Evolutionary conservation across 2,888 invertebrate genomes (phyloP).

Genomic region (Drosophila buzzatii): DNA sequence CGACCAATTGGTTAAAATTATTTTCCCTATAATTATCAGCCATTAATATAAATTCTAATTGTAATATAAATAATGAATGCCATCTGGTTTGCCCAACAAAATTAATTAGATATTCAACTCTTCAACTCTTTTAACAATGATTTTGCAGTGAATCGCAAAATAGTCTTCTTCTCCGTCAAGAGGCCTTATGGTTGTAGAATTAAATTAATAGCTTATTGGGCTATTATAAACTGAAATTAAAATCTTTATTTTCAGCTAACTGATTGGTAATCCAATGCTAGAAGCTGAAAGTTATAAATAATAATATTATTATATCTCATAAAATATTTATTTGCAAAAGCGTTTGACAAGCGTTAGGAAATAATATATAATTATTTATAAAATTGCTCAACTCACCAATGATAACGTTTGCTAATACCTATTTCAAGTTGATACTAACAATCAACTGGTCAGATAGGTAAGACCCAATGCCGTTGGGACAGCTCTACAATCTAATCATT

Average conservation of each 20-base stretch:
- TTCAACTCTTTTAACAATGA: too few relatives aligned
- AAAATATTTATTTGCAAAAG: not conserved
- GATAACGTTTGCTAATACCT: not conserved
- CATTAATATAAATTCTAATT: not conserved
- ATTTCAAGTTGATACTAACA: not conserved
- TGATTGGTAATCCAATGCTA: not conserved
- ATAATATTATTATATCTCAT: too few relatives aligned
- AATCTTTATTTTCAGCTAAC: not conserved
- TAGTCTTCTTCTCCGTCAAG: too few relatives aligned
- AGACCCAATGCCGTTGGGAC: conserved; percentile 7
- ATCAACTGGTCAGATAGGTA: conserved; percentile 16
- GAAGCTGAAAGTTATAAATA: too few relatives aligned
- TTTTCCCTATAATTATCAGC: not conserved
- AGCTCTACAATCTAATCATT: conserved; percentile 34
- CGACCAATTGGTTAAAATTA: conserved; percentile 6
- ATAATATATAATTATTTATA: not conserved
- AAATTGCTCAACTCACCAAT: not conserved
- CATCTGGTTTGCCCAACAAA: not conserved
- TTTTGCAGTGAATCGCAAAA: too few relatives aligned
- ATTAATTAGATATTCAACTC: not conserved
- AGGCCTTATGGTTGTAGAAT: too few relatives aligned
- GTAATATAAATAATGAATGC: not conserved
- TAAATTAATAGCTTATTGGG: too few relatives aligned
- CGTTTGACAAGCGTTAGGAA: not conserved
- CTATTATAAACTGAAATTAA: not conserved